phyloP scores from a whole-genome alignment of 1,140 invertebrate species.

The Oreohelix idahoensis region DNA sequence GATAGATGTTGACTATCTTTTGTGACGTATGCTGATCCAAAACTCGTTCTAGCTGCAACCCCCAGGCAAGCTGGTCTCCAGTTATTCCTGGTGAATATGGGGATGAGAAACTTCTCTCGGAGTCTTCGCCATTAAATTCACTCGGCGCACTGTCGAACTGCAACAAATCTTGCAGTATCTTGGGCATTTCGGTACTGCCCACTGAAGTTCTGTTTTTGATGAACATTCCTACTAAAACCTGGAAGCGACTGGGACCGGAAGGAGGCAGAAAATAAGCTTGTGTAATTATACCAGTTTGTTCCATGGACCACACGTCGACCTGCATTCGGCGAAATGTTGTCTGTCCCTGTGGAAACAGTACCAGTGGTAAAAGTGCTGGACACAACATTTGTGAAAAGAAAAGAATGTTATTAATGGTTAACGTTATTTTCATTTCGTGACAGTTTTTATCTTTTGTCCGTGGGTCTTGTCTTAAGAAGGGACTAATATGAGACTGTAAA shows the following conservation, averaged over 20 bases:
- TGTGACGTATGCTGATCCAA: slow-evolving; percentile 8
- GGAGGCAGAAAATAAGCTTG: slow-evolving; percentile 5
- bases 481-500: too few species aligned
- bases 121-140: background rate
- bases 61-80: slow-evolving; percentile 26
- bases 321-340: slow-evolving; percentile 7
- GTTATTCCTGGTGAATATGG: background rate
- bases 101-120: background rate
- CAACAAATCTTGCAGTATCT: background rate
- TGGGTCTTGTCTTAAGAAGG: too few species aligned
- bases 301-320: slow-evolving; percentile 14
- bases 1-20: slow-evolving; percentile 17
- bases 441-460: too few species aligned
- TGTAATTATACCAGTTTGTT: background rate
- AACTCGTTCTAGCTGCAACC: background rate
- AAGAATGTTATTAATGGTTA: too few species aligned
- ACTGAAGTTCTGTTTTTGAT: background rate
- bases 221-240: slow-evolving; percentile 12
- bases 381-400: too few species aligned
- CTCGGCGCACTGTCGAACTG: background rate
- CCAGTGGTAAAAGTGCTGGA: too few species aligned
- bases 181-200: background rate
- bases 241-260: background rate
- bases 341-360: slow-evolving; percentile 25
- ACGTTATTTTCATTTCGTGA: too few species aligned